These are phyloP conservation scores for Clytia hemisphaerica DNA, from an alignment of 30 jellyfish, hydroid and myxozoan species.

Conservation along the genomic window DNA sequence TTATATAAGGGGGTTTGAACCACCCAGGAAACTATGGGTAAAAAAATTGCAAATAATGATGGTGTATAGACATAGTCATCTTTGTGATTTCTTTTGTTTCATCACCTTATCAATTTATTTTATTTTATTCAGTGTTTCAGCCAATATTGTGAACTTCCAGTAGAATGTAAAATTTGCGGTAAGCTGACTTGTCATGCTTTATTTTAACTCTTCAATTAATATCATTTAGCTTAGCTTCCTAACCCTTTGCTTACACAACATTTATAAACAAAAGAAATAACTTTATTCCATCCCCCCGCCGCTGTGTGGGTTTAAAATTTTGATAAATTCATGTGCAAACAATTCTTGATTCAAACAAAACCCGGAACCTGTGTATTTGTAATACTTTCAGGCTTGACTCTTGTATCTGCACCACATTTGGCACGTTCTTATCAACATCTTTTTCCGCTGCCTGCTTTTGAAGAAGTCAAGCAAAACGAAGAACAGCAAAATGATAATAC, in stretches of 20 bases:
- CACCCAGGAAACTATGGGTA: too few relatives aligned
- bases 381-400: conserved; percentile 49
- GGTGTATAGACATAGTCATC: too few relatives aligned
- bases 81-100: too few relatives aligned
- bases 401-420: conserved; percentile 92
- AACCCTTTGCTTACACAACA: too few relatives aligned
- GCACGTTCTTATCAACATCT: conserved; percentile 95
- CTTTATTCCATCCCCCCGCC: background rate
- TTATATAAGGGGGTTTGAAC: too few relatives aligned
- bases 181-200: background rate
- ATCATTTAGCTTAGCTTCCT: background rate
- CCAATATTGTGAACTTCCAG: conserved; percentile 87
- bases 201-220: background rate
- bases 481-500: conserved; percentile 1
- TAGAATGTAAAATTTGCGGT: conserved; percentile 84
- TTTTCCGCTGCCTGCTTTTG: conserved; percentile 77
- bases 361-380: background rate
- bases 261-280: too few relatives aligned
- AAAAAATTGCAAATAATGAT: too few relatives aligned
- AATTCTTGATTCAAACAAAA: background rate
- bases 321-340: background rate
- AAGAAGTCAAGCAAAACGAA: conserved; percentile 38
- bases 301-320: background rate
- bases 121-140: conserved; percentile 50
- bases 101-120: background rate